These are phyloP conservation scores for Leptoteleia sp. DNA, from an alignment of 1,140 invertebrate species.

Conservation along the genomic window DNA sequence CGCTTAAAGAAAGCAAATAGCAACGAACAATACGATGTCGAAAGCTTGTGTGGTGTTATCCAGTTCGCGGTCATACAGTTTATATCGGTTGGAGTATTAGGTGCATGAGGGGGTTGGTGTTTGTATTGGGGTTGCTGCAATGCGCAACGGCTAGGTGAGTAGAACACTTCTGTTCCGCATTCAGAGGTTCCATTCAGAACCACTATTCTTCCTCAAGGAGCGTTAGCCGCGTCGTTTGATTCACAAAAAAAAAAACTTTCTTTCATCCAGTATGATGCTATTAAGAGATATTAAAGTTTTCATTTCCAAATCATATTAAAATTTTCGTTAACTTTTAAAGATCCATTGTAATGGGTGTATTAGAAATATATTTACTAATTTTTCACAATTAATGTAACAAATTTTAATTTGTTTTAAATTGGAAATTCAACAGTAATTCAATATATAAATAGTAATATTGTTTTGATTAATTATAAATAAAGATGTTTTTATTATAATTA, in stretches of 20 bases:
- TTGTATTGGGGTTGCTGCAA: constrained; percentile 68
- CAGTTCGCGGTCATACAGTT: constrained; percentile 51
- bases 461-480: too few relatives aligned
- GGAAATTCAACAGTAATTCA: too few relatives aligned
- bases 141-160: constrained; percentile 60
- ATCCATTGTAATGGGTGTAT: too few relatives aligned
- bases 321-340: too few relatives aligned
- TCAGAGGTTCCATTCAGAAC: constrained; percentile 37
- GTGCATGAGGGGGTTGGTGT: constrained; percentile 49
- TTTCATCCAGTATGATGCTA: constrained; percentile 13
- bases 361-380: too few relatives aligned
- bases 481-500: too few relatives aligned
- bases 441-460: too few relatives aligned
- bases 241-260: constrained; percentile 22
- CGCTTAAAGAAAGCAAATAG: constrained; percentile 34
- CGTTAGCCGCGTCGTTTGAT: constrained; percentile 24
- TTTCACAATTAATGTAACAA: too few relatives aligned
- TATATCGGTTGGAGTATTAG: constrained; percentile 54
- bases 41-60: constrained; percentile 52
- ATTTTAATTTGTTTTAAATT: too few relatives aligned
- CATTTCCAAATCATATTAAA: too few relatives aligned
- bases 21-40: constrained; percentile 38
- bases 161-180: constrained; percentile 58
- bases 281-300: too few relatives aligned
- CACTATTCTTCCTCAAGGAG: constrained; percentile 33